Conservation (phyloP, 2,797 vertebrate genomes). For the Sarcoramphus papa region DNA sequence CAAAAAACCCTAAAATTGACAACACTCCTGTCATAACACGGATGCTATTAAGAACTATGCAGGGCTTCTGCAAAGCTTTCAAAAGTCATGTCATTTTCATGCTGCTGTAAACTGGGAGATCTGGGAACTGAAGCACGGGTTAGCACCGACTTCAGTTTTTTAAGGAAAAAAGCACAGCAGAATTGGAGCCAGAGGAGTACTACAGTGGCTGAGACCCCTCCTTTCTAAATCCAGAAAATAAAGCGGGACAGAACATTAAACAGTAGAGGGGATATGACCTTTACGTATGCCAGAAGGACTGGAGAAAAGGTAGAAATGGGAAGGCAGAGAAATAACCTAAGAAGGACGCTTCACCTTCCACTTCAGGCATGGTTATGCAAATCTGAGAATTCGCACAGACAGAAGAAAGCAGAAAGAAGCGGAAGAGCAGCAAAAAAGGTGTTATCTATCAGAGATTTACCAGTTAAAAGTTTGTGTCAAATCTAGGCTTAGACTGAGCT, state of each 20-base stretch:
- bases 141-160: background rate
- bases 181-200: background rate
- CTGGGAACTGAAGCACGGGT: background rate
- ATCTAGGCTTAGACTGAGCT: background rate
- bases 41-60: background rate
- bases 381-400: background rate
- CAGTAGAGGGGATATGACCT: background rate
- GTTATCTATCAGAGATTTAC: background rate
- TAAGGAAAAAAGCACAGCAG: background rate
- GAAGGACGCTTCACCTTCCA: background rate
- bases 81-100: background rate
- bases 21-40: background rate
- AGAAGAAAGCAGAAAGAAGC: background rate
- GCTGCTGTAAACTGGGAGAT: background rate
- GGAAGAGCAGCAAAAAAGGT: background rate
- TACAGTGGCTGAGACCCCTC: background rate
- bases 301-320: background rate
- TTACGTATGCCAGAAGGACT: background rate
- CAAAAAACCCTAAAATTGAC: background rate
- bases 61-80: background rate
- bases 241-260: background rate
- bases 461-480: background rate
- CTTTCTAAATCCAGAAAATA: background rate
- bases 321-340: background rate
- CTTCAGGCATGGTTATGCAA: background rate